Conservation (phyloP, 1,140 invertebrate species). For the Trichoplusia ni region DNA sequence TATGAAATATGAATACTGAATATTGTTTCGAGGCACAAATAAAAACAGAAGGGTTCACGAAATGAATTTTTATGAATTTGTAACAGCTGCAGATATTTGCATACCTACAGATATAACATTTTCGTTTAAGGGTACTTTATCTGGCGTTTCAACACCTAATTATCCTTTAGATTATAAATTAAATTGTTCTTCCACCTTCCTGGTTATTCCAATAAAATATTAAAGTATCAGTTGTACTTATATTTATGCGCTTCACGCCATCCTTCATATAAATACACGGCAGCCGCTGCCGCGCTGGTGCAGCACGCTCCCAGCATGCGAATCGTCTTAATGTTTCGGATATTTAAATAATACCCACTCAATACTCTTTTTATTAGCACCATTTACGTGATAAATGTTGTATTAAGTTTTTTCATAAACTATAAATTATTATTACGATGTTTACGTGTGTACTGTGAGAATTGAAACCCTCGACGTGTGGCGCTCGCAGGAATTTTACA, state of each 20-base stretch:
- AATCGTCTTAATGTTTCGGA: constrained; percentile 27
- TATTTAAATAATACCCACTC: constrained; percentile 11
- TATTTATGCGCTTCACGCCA: neutral
- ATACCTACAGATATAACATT: neutral
- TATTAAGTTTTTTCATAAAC: neutral
- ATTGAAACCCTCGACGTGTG: neutral
- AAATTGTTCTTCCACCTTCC: neutral
- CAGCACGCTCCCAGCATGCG: neutral
- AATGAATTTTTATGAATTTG: constrained; percentile 23
- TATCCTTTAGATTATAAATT: neutral
- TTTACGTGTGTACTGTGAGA: constrained; percentile 14
- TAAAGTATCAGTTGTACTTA: neutral
- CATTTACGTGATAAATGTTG: constrained; percentile 14
- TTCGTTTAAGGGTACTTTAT: too few relatives aligned
- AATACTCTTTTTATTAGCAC: constrained; percentile 28
- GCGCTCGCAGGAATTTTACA: neutral
- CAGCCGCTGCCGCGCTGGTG: too few relatives aligned
- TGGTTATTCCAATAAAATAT: neutral
- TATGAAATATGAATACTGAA: constrained; percentile 25
- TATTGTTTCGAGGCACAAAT: constrained; percentile 6
- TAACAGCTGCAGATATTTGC: neutral
- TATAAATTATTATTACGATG: neutral
- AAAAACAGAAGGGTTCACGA: constrained; percentile 2
- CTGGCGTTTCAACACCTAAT: neutral
- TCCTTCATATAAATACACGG: too few relatives aligned